These are phyloP conservation scores for Epistrophe grossulariae DNA, from an alignment of 2,888 invertebrate genomes.

Conservation along the genomic window DNA sequence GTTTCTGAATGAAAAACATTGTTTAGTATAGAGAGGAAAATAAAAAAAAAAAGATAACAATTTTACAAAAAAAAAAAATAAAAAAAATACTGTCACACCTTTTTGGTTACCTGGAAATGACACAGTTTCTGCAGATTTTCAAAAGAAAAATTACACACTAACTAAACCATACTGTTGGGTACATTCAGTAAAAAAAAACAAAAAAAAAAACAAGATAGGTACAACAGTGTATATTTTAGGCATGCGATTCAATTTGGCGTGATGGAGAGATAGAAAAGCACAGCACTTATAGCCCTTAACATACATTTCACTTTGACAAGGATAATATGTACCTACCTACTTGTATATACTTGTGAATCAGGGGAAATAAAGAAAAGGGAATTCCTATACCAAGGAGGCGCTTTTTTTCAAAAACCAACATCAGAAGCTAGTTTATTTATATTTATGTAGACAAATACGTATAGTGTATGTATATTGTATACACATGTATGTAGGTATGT, in stretches of 20 bases:
- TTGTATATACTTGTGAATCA: background rate
- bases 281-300: constrained; percentile 51
- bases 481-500: no score
- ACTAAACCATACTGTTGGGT: constrained; percentile 1
- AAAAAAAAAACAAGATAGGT: constrained; percentile 26
- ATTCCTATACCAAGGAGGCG: constrained; percentile 13
- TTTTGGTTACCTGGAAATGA: constrained; percentile 62
- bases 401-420: constrained; percentile 7
- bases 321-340: constrained; percentile 29
- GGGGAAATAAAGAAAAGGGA: constrained; percentile 2
- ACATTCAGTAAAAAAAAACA: background rate
- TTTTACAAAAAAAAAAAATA: constrained; percentile 3
- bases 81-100: constrained; percentile 53
- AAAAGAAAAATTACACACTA: constrained; percentile 32
- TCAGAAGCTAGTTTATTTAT: constrained; percentile 13
- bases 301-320: constrained; percentile 56
- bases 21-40: constrained; percentile 32
- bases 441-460: background rate
- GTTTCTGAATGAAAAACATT: constrained; percentile 65
- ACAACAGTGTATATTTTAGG: constrained; percentile 9
- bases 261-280: constrained; percentile 44
- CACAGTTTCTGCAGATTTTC: constrained; percentile 45
- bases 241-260: constrained; percentile 56
- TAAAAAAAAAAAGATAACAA: background rate
- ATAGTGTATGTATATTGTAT: background rate